phyloP scores from a whole-genome alignment of 1,140 invertebrate species.

The Rhopalosiphum maidis region DNA sequence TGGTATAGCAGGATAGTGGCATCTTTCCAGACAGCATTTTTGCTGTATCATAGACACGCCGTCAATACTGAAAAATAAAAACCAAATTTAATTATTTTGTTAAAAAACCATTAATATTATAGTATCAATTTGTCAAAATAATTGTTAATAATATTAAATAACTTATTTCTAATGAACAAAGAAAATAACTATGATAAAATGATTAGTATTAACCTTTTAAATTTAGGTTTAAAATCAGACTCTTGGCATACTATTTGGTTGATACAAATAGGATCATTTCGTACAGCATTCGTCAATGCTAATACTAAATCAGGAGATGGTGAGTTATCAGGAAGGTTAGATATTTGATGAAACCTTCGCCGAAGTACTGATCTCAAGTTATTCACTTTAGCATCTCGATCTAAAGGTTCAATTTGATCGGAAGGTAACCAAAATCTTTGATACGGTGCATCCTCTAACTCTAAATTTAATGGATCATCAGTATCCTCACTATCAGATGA shows the following conservation, averaged over 20 bases:
- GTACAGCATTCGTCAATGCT: constrained; percentile 39
- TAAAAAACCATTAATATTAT: not conserved
- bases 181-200: not conserved
- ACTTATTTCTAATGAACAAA: not conserved
- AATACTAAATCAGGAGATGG: constrained; percentile 53
- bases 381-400: constrained; percentile 48
- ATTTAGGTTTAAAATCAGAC: constrained; percentile 23
- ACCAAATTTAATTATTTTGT: not conserved
- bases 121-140: not conserved
- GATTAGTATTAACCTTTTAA: constrained; percentile 2
- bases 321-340: constrained; percentile 50
- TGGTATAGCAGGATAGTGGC: constrained; percentile 70
- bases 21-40: constrained; percentile 59
- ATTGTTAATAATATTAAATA: not conserved
- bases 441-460: constrained; percentile 47
- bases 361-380: constrained; percentile 39
- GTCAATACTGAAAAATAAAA: constrained; percentile 46
- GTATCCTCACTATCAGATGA: constrained; percentile 28
- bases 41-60: constrained; percentile 37
- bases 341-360: constrained; percentile 53
- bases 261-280: constrained; percentile 31
- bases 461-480: constrained; percentile 42
- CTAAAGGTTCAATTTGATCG: constrained; percentile 2
- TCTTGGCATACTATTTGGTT: constrained; percentile 25
- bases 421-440: constrained; percentile 50